Evolutionary conservation across 2,888 invertebrate species (phyloP).

Genomic region (Cheiracanthium punctorium): DNA sequence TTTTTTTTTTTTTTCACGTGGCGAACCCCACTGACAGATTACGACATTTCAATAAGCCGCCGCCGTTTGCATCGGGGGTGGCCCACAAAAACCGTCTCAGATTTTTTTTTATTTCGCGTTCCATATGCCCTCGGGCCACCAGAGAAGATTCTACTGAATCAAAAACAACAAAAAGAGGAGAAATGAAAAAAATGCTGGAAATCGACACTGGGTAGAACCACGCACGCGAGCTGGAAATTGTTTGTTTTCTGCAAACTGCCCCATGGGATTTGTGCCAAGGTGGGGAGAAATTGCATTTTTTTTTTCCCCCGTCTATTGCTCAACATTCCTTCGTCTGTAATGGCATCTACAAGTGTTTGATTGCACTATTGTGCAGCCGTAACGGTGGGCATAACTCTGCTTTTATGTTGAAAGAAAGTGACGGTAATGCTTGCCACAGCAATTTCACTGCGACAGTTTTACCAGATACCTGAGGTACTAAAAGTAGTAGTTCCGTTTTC

Average conservation of each 20-base stretch:
- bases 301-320: too few species aligned
- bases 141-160: background rate
- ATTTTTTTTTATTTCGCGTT: background rate
- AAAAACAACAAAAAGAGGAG: conserved; percentile 2
- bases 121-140: conserved; percentile 35
- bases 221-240: background rate
- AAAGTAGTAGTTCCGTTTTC: too few species aligned
- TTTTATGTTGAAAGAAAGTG: background rate
- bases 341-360: background rate
- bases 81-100: conserved; percentile 3
- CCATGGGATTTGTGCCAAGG: background rate
- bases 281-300: background rate
- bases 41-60: conserved; percentile 31
- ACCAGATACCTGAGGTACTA: too few species aligned
- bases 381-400: background rate
- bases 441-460: too few species aligned
- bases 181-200: background rate
- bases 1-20: background rate
- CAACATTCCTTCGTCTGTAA: background rate
- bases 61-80: conserved; percentile 26
- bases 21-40: conserved; percentile 29
- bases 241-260: background rate
- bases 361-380: background rate
- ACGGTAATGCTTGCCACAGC: background rate
- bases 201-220: background rate